Percentiles rank a stretch among this genome's conserved stretches.
Evolutionary conservation across 2,797 vertebrate genomes (phyloP).

Genomic region (Nasua narica): DNA sequence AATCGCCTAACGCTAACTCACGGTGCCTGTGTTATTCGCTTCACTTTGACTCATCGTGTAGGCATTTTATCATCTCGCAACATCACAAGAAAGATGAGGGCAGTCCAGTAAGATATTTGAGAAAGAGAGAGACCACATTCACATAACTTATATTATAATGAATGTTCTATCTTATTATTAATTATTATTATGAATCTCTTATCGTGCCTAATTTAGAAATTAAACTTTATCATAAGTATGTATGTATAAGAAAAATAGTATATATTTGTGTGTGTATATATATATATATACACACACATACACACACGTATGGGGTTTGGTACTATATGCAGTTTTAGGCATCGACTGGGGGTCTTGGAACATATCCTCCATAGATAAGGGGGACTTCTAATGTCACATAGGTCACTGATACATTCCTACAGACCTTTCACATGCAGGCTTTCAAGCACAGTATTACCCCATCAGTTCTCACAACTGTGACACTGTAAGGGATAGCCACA

Average conservation of each 20-base stretch:
- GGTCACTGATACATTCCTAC: background rate
- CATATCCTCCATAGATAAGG: background rate
- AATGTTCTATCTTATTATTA: background rate
- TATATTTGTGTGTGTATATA: background rate
- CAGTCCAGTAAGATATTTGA: background rate
- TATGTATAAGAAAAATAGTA: background rate
- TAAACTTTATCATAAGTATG: background rate
- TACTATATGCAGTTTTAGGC: background rate
- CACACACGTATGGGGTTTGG: background rate
- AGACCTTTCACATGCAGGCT: background rate
- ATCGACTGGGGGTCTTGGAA: background rate
- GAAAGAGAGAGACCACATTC: background rate
- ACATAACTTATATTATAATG: background rate
- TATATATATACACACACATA: background rate
- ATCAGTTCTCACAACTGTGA: background rate
- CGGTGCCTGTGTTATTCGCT: background rate
- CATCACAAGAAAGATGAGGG: background rate
- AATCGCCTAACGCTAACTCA: background rate
- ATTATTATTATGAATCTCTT: background rate
- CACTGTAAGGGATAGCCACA: background rate
- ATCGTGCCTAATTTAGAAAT: background rate
- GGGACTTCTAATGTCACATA: background rate
- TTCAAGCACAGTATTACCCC: background rate
- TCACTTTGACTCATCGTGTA: background rate
- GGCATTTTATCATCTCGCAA: background rate